A percentile compares a stretch with the other conserved stretches of the same genome.
Conservation (phyloP, 2,888 invertebrate species). For the Thalpophila matura region DNA sequence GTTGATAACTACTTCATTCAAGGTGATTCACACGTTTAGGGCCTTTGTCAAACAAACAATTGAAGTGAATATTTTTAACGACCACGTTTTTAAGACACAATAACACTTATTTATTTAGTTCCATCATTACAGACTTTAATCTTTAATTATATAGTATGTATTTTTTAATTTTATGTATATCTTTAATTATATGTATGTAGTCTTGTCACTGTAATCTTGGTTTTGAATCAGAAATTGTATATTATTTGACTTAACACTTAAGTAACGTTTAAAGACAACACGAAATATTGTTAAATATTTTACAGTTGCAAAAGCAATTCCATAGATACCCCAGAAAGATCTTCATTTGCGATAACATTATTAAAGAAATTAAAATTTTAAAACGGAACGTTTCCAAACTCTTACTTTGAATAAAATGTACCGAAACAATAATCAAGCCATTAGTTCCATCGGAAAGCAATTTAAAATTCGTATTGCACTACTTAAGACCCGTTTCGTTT, state of each 20-base stretch:
- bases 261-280: constrained; percentile 28
- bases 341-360: constrained; percentile 12
- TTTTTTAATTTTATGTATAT: too few relatives aligned
- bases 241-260: constrained; percentile 39
- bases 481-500: constrained; percentile 69
- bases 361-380: constrained; percentile 25
- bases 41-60: constrained; percentile 73
- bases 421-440: constrained; percentile 62
- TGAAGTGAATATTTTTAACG: constrained; percentile 61
- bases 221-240: constrained; percentile 28
- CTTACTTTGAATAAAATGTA: constrained; percentile 49
- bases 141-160: constrained; percentile 57
- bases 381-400: constrained; percentile 47
- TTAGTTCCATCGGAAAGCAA: constrained; percentile 62
- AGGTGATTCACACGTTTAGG: constrained; percentile 78
- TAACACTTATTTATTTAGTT: constrained; percentile 55
- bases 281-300: constrained; percentile 24
- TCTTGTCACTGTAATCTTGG: constrained; percentile 41
- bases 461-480: constrained; percentile 72
- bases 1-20: constrained; percentile 65
- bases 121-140: constrained; percentile 56
- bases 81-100: constrained; percentile 59
- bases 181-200: constrained; percentile 57
- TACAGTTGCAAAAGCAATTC: constrained; percentile 32
- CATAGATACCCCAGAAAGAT: constrained; percentile 36